A percentile compares a stretch with the other conserved stretches of the same genome.
phyloP scores from a whole-genome alignment of 1,140 invertebrate genomes.

The Psix sp. region DNA sequence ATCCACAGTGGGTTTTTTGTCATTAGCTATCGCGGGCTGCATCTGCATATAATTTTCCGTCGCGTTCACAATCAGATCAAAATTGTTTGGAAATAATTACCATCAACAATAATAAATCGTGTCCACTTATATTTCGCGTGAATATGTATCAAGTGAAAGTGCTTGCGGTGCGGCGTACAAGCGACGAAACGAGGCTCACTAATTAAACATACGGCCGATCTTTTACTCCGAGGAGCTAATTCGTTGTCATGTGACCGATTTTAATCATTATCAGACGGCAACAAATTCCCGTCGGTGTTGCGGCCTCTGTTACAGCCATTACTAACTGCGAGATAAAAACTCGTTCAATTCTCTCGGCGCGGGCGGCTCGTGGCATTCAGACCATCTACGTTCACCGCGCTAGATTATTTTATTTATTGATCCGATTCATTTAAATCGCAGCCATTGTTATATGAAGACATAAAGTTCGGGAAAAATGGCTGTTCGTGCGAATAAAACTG shows the following conservation, averaged over 20 bases:
- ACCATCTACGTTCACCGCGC: slow-evolving; percentile 13
- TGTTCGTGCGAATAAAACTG: slow-evolving; percentile 26
- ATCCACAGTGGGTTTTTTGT: no score
- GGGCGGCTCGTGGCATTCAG: slow-evolving; percentile 5
- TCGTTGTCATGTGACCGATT: slow-evolving; percentile 53
- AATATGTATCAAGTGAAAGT: slow-evolving; percentile 59
- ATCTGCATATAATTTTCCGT: no score
- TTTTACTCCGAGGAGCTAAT: slow-evolving; percentile 53
- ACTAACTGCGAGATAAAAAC: slow-evolving; percentile 45
- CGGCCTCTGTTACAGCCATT: slow-evolving; percentile 34
- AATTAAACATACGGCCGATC: slow-evolving; percentile 53
- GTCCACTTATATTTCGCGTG: slow-evolving; percentile 46
- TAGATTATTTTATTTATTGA: slow-evolving; percentile 42
- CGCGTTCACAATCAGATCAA: slow-evolving; percentile 5
- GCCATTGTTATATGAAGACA: slow-evolving; percentile 36
- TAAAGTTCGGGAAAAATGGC: slow-evolving; percentile 29
- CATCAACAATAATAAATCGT: slow-evolving; percentile 45
- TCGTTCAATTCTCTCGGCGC: slow-evolving; percentile 26
- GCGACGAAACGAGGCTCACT: slow-evolving; percentile 31
- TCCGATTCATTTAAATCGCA: slow-evolving; percentile 14
- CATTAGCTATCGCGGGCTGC: slow-evolving; percentile 6
- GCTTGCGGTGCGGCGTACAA: slow-evolving; percentile 20
- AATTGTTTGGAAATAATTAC: slow-evolving; percentile 31
- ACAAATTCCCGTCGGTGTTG: slow-evolving; percentile 51
- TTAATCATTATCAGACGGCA: slow-evolving; percentile 53